phyloP scores from a whole-genome alignment of 1,140 invertebrate species.

The Pseudomyrmex cubaensis region DNA sequence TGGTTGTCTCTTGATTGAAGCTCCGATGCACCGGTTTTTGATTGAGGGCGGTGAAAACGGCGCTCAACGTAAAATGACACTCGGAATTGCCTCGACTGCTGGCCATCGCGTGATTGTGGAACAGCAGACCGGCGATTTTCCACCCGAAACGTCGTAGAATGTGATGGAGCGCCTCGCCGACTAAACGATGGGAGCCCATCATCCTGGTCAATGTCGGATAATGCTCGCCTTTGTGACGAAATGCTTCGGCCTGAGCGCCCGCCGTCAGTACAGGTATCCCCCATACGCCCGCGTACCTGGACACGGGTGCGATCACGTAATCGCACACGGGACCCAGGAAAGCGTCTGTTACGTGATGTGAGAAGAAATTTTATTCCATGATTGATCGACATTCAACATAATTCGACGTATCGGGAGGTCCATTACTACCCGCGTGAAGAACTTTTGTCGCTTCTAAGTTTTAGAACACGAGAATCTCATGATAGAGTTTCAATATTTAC shows the following conservation, averaged over 20 bases:
- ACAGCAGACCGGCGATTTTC: conserved; percentile 89
- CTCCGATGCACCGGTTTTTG: conserved; percentile 86
- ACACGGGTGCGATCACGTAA: conserved; percentile 95
- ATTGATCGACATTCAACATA: conserved; percentile 6
- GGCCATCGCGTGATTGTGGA: conserved; percentile 88
- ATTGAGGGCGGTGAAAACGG: conserved; percentile 88
- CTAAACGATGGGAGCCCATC: conserved; percentile 92
- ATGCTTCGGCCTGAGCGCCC: conserved; percentile 93
- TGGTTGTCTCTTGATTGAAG: conserved; percentile 87
- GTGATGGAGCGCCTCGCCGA: conserved; percentile 89
- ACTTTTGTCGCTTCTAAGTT: not conserved
- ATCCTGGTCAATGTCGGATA: conserved; percentile 94
- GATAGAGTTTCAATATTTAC: not conserved
- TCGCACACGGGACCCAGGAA: conserved; percentile 96
- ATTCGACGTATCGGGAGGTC: conserved; percentile 27
- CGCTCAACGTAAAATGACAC: conserved; percentile 90
- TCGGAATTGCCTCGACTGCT: conserved; percentile 88
- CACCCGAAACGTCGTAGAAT: conserved; percentile 91
- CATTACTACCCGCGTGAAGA: not conserved
- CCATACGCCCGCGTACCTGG: conserved; percentile 95
- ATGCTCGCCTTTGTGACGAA: conserved; percentile 88
- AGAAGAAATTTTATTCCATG: not conserved
- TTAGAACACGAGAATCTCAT: not conserved
- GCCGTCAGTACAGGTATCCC: conserved; percentile 94
- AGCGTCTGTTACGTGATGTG: conserved; percentile 87